A percentile compares a stretch with the other conserved stretches of the same genome.
phyloP scores from a whole-genome alignment of 2,797 vertebrate species.

The Vespertilio murinus region DNA sequence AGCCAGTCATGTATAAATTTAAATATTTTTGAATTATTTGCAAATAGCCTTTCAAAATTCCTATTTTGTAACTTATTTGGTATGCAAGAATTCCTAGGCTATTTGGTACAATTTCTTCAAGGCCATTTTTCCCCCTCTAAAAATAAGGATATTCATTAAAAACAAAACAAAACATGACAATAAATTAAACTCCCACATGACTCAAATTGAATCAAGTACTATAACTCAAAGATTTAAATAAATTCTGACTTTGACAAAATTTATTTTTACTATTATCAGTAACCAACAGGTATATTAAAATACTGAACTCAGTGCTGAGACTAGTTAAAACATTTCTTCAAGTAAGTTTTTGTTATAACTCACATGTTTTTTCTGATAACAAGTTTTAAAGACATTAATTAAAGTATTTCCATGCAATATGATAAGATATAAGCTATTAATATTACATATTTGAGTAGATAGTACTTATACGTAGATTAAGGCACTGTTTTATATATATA shows the following conservation, averaged over 20 bases:
- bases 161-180: too few species aligned
- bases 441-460: not conserved
- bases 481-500: not conserved
- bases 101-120: conserved; percentile 28
- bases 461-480: not conserved
- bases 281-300: not conserved
- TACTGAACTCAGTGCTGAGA: not conserved
- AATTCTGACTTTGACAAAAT: conserved; percentile 5
- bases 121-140: not conserved
- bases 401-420: not conserved
- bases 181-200: conserved; percentile 48
- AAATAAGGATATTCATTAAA: conserved; percentile 25
- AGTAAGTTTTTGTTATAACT: conserved; percentile 26
- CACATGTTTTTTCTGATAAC: not conserved
- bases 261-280: conserved; percentile 22
- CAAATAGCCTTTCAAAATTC: conserved; percentile 25
- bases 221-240: conserved; percentile 5
- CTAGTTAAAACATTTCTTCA: not conserved
- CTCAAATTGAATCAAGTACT: conserved; percentile 50
- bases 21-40: conserved; percentile 38
- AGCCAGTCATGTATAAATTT: not conserved
- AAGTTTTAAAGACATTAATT: not conserved
- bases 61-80: conserved; percentile 2
- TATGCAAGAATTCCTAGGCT: conserved; percentile 20
- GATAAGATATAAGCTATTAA: not conserved